Conservation (phyloP, 2,888 invertebrate species). For the Isoperla grammatica region DNA sequence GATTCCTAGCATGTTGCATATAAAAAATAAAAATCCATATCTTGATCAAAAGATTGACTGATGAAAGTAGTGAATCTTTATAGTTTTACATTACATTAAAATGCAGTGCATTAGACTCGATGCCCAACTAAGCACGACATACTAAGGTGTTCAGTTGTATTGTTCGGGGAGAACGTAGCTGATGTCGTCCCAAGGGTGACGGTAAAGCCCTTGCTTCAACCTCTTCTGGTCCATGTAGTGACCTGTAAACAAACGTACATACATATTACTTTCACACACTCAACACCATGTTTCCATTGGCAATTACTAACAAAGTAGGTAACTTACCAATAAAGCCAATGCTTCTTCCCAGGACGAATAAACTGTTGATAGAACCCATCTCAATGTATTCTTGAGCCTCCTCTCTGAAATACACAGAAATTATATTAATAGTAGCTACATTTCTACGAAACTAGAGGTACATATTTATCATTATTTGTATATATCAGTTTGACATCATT, state of each 20-base stretch:
- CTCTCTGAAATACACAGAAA: slow-evolving; percentile 54
- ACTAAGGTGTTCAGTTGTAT: slow-evolving; percentile 50
- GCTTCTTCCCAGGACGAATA: slow-evolving; percentile 96
- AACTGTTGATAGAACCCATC: slow-evolving; percentile 95
- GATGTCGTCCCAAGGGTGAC: slow-evolving; percentile 99
- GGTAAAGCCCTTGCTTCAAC: slow-evolving; percentile 96
- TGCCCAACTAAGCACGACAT: background rate
- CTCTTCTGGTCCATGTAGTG: slow-evolving; percentile 98
- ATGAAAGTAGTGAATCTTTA: too few species aligned
- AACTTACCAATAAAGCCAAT: slow-evolving; percentile 89
- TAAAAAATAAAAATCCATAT: too few species aligned
- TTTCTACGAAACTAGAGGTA: too few species aligned
- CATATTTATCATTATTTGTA: too few species aligned
- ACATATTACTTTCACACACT: background rate
- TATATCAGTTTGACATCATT: too few species aligned
- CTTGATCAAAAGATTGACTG: too few species aligned
- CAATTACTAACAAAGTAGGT: background rate
- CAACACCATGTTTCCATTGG: too few species aligned
- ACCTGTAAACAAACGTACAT: slow-evolving; percentile 46
- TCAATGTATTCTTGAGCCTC: slow-evolving; percentile 97
- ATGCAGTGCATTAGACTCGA: too few species aligned
- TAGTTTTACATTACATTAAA: too few species aligned
- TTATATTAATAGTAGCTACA: too few species aligned
- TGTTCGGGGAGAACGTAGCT: slow-evolving; percentile 77
- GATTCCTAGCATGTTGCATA: too few species aligned